Evolutionary conservation across 2,888 invertebrate species (phyloP).

Genomic region (Gasteruption jaculator): DNA sequence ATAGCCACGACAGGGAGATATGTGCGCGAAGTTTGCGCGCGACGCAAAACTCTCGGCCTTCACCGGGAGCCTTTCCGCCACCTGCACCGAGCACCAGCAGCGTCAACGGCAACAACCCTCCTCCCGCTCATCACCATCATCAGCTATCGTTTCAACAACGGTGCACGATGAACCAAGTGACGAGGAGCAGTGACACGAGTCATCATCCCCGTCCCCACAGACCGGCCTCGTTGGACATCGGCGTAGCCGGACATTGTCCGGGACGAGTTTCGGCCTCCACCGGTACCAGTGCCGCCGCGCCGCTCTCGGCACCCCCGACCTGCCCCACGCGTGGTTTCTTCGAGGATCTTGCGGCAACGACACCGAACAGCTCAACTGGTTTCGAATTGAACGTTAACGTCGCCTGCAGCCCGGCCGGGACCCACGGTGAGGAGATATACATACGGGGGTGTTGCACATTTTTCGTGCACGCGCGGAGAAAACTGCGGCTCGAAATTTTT

Average conservation of each 20-base stretch:
- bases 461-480: too few relatives aligned
- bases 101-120: slow-evolving; percentile 12
- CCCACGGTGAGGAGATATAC: slow-evolving; percentile 40
- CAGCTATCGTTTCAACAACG: slow-evolving; percentile 23
- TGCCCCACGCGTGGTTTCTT: slow-evolving; percentile 35
- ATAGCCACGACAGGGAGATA: slow-evolving; percentile 51
- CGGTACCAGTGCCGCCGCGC: slow-evolving; percentile 17
- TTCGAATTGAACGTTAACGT: slow-evolving; percentile 44
- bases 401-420: slow-evolving; percentile 38
- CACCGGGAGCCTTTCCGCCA: slow-evolving; percentile 57
- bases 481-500: too few relatives aligned
- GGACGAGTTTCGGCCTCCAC: too few relatives aligned
- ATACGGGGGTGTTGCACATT: too few relatives aligned
- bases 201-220: slow-evolving; percentile 30
- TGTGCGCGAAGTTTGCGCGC: slow-evolving; percentile 45
- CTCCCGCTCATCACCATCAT: too few relatives aligned
- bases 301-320: slow-evolving; percentile 40
- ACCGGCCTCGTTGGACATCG: slow-evolving; percentile 41
- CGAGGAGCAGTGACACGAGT: slow-evolving; percentile 10
- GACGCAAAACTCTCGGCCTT: slow-evolving; percentile 44
- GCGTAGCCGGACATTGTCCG: slow-evolving; percentile 28
- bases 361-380: slow-evolving; percentile 39
- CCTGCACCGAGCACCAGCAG: slow-evolving; percentile 35
- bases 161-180: slow-evolving; percentile 26
- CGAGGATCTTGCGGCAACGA: slow-evolving; percentile 31